Conservation (phyloP, 2,797 vertebrate species). For the Pipistrellus kuhlii region DNA sequence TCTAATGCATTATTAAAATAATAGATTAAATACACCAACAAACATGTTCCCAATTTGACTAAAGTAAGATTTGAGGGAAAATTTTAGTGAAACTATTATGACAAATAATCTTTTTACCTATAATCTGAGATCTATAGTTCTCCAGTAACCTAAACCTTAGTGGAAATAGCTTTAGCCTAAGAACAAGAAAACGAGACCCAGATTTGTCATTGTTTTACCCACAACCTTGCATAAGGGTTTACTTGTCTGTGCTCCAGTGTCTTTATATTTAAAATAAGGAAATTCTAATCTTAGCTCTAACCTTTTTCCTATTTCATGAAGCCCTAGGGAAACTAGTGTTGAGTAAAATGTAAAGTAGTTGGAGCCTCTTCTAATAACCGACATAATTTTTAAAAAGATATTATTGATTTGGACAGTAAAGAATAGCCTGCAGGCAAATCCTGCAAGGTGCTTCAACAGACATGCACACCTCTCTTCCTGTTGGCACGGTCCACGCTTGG, state of each 20-base stretch:
- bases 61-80: neutral
- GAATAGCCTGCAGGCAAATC: slow-evolving; percentile 59
- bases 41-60: slow-evolving; percentile 31
- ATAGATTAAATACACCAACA: slow-evolving; percentile 35
- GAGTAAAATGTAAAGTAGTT: slow-evolving; percentile 40
- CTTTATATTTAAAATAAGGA: slow-evolving; percentile 20
- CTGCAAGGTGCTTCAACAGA: slow-evolving; percentile 60
- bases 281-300: neutral
- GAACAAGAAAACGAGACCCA: neutral
- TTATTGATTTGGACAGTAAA: slow-evolving; percentile 56
- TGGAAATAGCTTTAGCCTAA: slow-evolving; percentile 9
- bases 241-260: neutral
- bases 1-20: slow-evolving; percentile 41
- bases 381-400: slow-evolving; percentile 55
- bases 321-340: neutral
- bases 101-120: neutral
- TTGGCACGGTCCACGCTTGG: slow-evolving; percentile 50
- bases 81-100: neutral
- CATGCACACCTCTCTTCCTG: slow-evolving; percentile 57
- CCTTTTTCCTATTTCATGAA: slow-evolving; percentile 31
- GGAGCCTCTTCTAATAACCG: slow-evolving; percentile 4
- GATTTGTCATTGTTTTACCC: neutral
- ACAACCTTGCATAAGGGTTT: neutral
- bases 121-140: slow-evolving; percentile 10
- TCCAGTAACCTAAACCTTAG: neutral